Evolutionary conservation across 2,797 vertebrate genomes (phyloP).

Genomic region (Avahi laniger): DNA sequence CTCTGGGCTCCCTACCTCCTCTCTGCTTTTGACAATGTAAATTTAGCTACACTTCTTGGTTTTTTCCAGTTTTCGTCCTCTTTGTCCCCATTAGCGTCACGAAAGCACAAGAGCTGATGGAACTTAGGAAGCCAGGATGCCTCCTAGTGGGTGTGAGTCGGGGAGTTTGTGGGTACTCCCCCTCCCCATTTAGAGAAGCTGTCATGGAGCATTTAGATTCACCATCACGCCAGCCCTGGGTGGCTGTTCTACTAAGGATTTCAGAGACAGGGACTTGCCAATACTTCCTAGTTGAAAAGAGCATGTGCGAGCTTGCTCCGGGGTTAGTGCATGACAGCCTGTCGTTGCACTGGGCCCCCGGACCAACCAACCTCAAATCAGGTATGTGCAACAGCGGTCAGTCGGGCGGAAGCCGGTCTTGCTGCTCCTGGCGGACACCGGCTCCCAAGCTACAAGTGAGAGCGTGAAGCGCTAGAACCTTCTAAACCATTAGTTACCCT

Average conservation of each 20-base stretch:
- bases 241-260: neutral
- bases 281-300: neutral
- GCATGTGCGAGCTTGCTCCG: neutral
- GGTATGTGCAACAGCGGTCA: accelerated
- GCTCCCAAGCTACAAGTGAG: neutral
- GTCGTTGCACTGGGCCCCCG: neutral
- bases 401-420: neutral
- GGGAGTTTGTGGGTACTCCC: neutral
- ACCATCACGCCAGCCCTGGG: neutral
- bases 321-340: neutral
- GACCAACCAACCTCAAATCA: neutral
- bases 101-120: neutral
- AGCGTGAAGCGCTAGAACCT: neutral
- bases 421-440: neutral
- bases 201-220: neutral
- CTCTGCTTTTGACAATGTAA: neutral
- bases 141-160: neutral
- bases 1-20: neutral
- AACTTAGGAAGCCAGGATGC: neutral
- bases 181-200: neutral
- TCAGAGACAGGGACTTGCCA: neutral
- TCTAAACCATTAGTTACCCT: constrained; percentile 7
- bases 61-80: neutral
- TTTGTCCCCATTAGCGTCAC: neutral
- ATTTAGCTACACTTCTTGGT: neutral